Percentiles rank a stretch among this genome's conserved stretches.
Evolutionary conservation across 2,113 vertebrate genomes (phyloP).

Genomic region (Desmodus rotundus): DNA sequence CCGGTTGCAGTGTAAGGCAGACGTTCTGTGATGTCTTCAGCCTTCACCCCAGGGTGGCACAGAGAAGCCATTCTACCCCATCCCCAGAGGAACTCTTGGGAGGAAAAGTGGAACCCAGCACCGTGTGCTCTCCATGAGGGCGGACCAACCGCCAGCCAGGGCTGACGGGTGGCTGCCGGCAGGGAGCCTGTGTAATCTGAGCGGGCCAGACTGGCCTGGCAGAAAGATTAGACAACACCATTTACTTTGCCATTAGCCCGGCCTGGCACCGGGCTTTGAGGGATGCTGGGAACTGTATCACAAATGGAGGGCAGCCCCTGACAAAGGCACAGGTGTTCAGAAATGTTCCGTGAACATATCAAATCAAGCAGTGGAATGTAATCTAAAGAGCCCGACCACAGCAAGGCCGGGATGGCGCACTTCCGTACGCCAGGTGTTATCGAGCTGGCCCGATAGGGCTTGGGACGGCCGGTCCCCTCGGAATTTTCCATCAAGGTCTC

Average conservation of each 20-base stretch:
- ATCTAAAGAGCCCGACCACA: background rate
- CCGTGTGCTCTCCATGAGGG: background rate
- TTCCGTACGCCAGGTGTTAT: background rate
- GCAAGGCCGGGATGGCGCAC: accelerated
- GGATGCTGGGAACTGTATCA: background rate
- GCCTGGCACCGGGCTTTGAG: background rate
- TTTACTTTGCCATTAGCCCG: background rate
- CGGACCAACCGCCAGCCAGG: background rate
- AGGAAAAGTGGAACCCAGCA: background rate
- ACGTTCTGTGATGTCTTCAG: accelerated
- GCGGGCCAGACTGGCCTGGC: background rate
- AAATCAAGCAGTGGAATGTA: background rate
- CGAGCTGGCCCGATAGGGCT: background rate
- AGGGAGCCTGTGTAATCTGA: background rate
- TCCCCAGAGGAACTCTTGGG: background rate
- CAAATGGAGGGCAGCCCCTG: background rate
- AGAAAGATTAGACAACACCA: background rate
- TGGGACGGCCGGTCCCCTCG: background rate
- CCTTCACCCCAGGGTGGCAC: background rate
- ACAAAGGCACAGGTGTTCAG: slow-evolving; percentile 20
- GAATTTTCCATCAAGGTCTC: background rate
- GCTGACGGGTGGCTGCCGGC: background rate
- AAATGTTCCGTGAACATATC: background rate
- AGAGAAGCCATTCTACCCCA: background rate
- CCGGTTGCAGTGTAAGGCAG: background rate